phyloP scores from a whole-genome alignment of 1,140 invertebrate species.

The Watersipora subatra region DNA sequence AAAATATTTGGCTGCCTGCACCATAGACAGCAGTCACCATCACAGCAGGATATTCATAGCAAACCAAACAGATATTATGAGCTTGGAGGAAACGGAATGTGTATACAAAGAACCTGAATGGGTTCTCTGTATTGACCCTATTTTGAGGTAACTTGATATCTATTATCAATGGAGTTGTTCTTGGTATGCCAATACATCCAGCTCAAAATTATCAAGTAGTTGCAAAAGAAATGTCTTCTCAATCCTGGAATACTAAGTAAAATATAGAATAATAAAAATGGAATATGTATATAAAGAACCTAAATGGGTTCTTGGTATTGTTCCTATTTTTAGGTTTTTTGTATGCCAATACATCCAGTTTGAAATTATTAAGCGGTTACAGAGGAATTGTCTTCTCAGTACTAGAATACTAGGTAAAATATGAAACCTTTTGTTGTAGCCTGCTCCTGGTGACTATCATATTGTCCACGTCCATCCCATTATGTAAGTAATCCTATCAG shows the following conservation, averaged over 20 bases:
- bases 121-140: slow-evolving; percentile 75
- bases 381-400: not conserved
- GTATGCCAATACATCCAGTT: not conserved
- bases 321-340: not conserved
- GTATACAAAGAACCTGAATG: slow-evolving; percentile 50
- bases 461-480: slow-evolving; percentile 31
- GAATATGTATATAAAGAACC: not conserved
- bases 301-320: too few species aligned
- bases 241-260: not conserved
- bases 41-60: too few species aligned
- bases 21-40: not conserved
- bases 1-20: not conserved
- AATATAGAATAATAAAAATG: not conserved
- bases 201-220: not conserved
- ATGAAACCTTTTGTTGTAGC: slow-evolving; percentile 17
- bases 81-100: slow-evolving; percentile 55
- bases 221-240: not conserved
- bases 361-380: not conserved
- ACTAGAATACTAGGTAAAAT: not conserved
- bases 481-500: slow-evolving; percentile 20
- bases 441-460: slow-evolving; percentile 40
- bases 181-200: not conserved
- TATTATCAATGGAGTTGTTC: not conserved
- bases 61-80: too few species aligned
- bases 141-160: slow-evolving; percentile 49